Evolutionary conservation across 30 jellyfish, hydroid and myxozoan genomes (phyloP).

Genomic region (Turritopsis dohrnii): DNA sequence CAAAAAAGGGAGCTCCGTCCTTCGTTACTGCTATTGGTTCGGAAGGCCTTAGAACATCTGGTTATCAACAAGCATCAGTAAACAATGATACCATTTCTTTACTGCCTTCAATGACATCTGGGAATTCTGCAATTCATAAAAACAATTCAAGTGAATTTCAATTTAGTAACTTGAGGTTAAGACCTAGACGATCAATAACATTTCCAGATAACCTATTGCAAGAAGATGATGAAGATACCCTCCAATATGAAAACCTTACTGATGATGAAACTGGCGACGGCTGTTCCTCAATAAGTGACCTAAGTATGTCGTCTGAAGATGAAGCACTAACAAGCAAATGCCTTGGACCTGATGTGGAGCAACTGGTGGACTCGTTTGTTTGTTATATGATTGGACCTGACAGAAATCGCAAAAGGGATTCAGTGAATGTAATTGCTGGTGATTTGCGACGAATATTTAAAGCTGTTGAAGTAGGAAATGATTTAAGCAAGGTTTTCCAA

Average conservation of each 20-base stretch:
- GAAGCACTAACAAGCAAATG: no score
- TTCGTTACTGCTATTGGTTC: neutral
- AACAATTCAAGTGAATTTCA: neutral
- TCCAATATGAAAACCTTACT: neutral
- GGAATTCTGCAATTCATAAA: neutral
- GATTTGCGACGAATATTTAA: no score
- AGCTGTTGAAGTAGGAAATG: no score
- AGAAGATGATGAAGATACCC: neutral
- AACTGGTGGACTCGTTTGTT: no score
- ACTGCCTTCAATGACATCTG: neutral
- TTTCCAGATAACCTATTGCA: neutral
- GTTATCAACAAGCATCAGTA: neutral
- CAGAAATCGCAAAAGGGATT: no score
- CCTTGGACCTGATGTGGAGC: no score
- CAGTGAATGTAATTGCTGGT: no score
- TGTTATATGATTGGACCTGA: no score
- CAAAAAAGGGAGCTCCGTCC: neutral
- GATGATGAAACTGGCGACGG: neutral
- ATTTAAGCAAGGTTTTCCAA: no score
- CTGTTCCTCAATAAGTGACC: no score
- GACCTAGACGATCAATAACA: neutral
- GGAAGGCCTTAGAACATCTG: neutral
- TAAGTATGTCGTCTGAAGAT: no score
- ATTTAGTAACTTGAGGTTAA: neutral
- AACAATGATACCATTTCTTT: neutral